Conservation (phyloP, 2,113 vertebrate genomes). For the Sisor rabdophorus region DNA sequence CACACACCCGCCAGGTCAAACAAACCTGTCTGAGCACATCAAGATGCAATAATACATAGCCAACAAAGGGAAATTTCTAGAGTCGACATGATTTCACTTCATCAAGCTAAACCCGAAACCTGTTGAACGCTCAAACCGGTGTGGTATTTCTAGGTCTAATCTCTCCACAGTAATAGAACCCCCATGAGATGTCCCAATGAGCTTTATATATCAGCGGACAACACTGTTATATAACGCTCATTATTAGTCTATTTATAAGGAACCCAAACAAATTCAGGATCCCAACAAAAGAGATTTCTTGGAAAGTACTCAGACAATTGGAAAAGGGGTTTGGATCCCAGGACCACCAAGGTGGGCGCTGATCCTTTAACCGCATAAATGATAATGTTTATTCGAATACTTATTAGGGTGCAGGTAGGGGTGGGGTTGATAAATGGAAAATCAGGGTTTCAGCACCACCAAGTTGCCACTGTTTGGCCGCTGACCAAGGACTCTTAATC, state of each 20-base stretch:
- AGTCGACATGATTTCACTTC: not conserved
- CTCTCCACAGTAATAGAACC: slow-evolving; percentile 11
- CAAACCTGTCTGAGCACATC: slow-evolving; percentile 28
- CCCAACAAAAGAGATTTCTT: no score
- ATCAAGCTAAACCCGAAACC: not conserved
- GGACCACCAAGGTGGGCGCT: no score
- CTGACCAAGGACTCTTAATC: no score
- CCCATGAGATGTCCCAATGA: slow-evolving; percentile 4
- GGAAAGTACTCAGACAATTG: no score
- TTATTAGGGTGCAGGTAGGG: no score
- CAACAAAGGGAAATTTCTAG: not conserved
- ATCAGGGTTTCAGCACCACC: no score
- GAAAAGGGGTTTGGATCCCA: no score
- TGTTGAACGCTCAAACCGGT: not conserved
- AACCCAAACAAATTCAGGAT: not conserved
- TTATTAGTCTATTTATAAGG: not conserved
- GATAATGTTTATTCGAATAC: no score
- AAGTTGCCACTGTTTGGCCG: no score
- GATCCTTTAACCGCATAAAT: no score
- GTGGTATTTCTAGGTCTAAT: not conserved
- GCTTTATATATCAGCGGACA: not conserved
- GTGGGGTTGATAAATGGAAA: no score
- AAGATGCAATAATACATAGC: not conserved
- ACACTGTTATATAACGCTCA: not conserved
- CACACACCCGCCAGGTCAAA: slow-evolving; percentile 18